These are phyloP conservation scores for Machimus rusticus DNA, from an alignment of 2,888 invertebrate genomes.

Conservation along the genomic window DNA sequence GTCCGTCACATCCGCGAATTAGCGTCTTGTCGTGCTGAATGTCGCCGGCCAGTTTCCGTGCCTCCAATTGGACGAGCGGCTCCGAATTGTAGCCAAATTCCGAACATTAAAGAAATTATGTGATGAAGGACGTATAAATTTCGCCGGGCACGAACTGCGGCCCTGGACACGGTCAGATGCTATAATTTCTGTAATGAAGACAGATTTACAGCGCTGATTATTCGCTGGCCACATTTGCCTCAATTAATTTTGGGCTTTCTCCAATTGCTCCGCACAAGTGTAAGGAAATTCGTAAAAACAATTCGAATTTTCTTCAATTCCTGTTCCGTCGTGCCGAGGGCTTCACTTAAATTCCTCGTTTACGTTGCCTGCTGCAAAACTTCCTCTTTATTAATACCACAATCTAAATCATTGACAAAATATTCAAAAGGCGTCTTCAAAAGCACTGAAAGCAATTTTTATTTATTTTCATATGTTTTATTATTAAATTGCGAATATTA, in stretches of 20 bases:
- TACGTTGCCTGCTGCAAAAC: neutral
- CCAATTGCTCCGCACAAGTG: neutral
- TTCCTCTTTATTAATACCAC: neutral
- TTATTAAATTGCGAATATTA: no score
- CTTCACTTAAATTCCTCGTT: neutral
- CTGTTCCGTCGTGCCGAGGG: neutral
- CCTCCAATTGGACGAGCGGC: neutral
- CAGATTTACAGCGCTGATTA: neutral
- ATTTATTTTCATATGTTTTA: no score
- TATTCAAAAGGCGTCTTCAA: no score
- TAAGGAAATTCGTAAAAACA: neutral
- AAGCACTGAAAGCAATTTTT: no score
- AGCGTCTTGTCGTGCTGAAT: neutral
- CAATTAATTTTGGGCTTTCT: neutral
- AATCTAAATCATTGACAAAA: neutral
- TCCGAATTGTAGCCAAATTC: neutral
- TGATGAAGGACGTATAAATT: neutral
- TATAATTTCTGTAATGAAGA: neutral
- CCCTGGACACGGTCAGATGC: neutral
- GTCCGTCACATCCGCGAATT: neutral
- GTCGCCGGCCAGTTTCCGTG: neutral
- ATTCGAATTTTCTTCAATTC: neutral
- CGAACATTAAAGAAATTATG: neutral
- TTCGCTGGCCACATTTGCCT: neutral
- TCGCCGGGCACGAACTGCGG: neutral